Percentiles rank a stretch among this genome's conserved stretches.
phyloP scores from a whole-genome alignment of 2,797 vertebrate genomes.

The Epinephelus malabaricus region DNA sequence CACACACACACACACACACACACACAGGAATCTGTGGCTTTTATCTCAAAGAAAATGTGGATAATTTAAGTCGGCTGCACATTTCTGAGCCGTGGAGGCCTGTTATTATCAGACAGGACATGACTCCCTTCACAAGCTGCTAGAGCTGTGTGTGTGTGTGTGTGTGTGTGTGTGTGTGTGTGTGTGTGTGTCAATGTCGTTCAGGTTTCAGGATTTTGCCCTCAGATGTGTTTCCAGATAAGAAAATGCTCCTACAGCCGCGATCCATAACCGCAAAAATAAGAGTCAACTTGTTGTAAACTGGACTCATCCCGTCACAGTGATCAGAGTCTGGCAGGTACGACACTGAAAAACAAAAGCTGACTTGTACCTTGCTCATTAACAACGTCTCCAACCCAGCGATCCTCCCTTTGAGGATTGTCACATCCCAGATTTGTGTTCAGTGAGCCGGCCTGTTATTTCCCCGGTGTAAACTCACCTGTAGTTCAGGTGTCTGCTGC shows the following conservation, averaged over 20 bases:
- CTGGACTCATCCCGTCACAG: too few species aligned
- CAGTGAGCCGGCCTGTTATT: conserved; percentile 8
- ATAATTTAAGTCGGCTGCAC: conserved; percentile 41
- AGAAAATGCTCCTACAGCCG: too few species aligned
- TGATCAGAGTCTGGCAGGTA: too few species aligned
- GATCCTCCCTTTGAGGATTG: too few species aligned
- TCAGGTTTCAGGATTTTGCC: background rate
- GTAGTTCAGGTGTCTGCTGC: conserved; percentile 6
- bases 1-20: conserved; percentile 2
- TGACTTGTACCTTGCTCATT: too few species aligned
- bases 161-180: conserved; percentile 1
- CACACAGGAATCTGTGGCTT: conserved; percentile 29
- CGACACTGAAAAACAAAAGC: too few species aligned
- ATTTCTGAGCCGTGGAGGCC: conserved; percentile 24
- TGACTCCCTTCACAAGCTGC: conserved; percentile 3
- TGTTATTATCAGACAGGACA: conserved; percentile 47
- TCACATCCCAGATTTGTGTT: background rate
- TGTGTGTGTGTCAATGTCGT: background rate
- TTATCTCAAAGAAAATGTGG: conserved; percentile 45
- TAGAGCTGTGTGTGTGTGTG: conserved; percentile 20
- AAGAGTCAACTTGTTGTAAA: too few species aligned
- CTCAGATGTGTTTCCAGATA: conserved; percentile 7
- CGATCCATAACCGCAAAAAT: too few species aligned
- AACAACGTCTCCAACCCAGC: too few species aligned
- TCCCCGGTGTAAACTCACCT: conserved; percentile 19